phyloP scores from a whole-genome alignment of 2,797 vertebrate genomes.

The Chelon auratus region DNA sequence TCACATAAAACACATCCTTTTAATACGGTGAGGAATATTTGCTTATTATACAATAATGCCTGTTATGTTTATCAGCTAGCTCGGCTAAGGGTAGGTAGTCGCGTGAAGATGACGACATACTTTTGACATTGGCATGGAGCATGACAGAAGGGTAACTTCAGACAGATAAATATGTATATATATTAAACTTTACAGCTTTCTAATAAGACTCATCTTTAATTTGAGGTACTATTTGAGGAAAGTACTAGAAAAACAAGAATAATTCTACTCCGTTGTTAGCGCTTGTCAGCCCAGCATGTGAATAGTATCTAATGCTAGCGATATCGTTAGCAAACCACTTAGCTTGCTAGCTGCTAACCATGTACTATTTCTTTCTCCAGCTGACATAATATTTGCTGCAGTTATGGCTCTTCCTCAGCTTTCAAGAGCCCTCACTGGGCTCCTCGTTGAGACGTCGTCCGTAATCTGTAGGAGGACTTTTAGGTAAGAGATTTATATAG shows the following conservation, averaged over 20 bases:
- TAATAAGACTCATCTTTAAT: rapidly evolving
- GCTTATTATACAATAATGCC: background rate
- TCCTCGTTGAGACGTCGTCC: constrained; percentile 49
- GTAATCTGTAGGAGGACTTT: constrained; percentile 70
- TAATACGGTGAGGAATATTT: background rate
- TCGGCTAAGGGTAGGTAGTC: constrained; percentile 36
- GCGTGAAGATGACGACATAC: constrained; percentile 54
- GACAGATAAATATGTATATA: background rate
- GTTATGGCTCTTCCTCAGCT: constrained; percentile 66
- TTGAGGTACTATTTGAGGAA: background rate
- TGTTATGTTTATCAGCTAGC: background rate
- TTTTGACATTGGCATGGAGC: constrained; percentile 75
- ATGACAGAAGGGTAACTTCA: constrained; percentile 49
- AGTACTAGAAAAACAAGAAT: background rate
- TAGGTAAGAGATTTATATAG: constrained; percentile 68
- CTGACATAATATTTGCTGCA: background rate
- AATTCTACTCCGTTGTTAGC: rapidly evolving
- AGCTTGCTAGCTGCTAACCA: constrained; percentile 44
- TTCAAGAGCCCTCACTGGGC: constrained; percentile 56
- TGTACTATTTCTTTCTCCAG: constrained; percentile 22
- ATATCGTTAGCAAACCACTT: background rate
- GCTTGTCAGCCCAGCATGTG: background rate
- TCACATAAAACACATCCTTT: rapidly evolving
- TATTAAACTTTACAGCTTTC: background rate
- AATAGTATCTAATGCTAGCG: constrained; percentile 6